A percentile compares a stretch with the other conserved stretches of the same genome.
Evolutionary conservation across 2,797 vertebrate species (phyloP).

Genomic region (Clangula hyemalis): DNA sequence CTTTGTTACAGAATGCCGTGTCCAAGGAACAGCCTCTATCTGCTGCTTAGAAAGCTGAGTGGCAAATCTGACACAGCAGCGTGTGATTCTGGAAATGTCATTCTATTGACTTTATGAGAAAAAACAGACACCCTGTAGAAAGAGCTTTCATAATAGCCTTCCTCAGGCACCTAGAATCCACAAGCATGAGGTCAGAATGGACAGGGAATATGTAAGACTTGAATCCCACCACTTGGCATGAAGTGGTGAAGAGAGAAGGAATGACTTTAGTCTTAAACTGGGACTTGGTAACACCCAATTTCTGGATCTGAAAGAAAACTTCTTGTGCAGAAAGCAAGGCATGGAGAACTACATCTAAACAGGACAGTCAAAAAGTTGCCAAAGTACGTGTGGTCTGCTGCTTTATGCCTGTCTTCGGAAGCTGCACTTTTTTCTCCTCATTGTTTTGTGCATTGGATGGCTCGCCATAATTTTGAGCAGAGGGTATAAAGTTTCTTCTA

Average conservation of each 20-base stretch:
- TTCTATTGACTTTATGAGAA: not conserved
- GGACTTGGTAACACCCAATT: not conserved
- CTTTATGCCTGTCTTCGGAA: not conserved
- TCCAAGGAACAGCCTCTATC: not conserved
- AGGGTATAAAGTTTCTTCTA: not conserved
- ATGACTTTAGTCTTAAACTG: not conserved
- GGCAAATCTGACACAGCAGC: accelerated
- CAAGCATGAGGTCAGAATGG: not conserved
- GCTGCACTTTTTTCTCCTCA: not conserved
- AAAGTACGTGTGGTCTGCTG: not conserved
- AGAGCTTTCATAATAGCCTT: not conserved
- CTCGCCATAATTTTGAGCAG: not conserved
- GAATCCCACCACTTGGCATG: not conserved
- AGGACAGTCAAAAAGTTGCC: not conserved
- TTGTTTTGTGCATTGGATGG: not conserved
- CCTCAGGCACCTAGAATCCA: not conserved
- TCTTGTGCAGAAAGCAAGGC: not conserved
- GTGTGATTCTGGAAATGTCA: conserved; percentile 3
- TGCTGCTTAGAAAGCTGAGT: not conserved
- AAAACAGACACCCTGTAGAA: not conserved
- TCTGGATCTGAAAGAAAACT: not conserved
- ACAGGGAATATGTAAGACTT: not conserved
- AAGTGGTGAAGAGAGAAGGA: not conserved
- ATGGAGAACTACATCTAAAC: not conserved
- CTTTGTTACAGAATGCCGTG: not conserved